phyloP scores from a whole-genome alignment of 2,113 vertebrate genomes.

The Cyprinodon variegatus region DNA sequence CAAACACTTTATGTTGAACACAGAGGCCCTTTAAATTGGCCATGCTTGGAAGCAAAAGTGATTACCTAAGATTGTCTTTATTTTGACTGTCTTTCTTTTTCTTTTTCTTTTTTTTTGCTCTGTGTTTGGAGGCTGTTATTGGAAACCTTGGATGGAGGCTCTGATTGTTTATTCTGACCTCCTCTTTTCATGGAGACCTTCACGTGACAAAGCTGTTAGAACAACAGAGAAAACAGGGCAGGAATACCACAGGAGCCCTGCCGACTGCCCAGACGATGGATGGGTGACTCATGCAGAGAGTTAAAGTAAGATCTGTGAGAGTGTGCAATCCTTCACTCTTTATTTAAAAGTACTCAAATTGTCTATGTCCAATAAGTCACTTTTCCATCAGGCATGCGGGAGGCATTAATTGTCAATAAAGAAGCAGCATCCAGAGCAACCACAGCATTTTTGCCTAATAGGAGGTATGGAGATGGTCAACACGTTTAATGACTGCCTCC shows the following conservation, averaged over 20 bases:
- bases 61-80: constrained; percentile 48
- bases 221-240: constrained; percentile 45
- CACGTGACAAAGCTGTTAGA: constrained; percentile 56
- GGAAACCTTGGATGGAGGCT: constrained; percentile 60
- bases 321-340: not conserved
- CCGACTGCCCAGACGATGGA: constrained; percentile 42
- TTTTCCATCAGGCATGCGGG: too few relatives aligned
- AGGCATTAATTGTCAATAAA: too few relatives aligned
- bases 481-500: too few relatives aligned
- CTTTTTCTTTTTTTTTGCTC: not conserved
- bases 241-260: constrained; percentile 44
- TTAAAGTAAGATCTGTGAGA: constrained; percentile 12
- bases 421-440: too few relatives aligned
- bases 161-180: constrained; percentile 65
- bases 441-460: too few relatives aligned
- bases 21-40: constrained; percentile 48
- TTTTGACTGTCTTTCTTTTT: too few relatives aligned
- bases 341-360: not conserved
- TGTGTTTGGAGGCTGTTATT: constrained; percentile 54
- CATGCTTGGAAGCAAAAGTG: constrained; percentile 30
- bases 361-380: not conserved
- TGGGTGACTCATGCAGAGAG: constrained; percentile 4
- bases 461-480: too few relatives aligned
- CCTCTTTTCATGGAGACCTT: constrained; percentile 53
- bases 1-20: constrained; percentile 47